Evolutionary conservation across 2,113 vertebrate species (phyloP), one percentile per base, ranked within the genome.

Genomic region (Phylloscopus whistleri): DNA sequence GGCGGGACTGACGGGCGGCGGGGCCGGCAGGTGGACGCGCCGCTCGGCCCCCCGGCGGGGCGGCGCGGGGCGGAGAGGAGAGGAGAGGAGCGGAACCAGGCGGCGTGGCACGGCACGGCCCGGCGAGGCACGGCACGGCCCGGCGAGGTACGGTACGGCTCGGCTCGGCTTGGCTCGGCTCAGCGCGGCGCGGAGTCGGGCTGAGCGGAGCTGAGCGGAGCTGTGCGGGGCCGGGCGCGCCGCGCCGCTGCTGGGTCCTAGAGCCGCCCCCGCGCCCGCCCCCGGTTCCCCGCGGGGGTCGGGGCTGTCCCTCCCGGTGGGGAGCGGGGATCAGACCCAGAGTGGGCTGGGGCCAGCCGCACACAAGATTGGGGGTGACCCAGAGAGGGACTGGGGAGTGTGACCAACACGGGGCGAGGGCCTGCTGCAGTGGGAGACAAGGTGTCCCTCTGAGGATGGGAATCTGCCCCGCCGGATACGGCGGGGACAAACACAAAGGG

Each of bases 191-290:
- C 53, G 84, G 62, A 79, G 30, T 19, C 28, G 39, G 16, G 41
- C 84, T 84, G 59, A 19, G 52, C 41, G 41, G 64, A 10, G 39
- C 82, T 84, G 66, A 26, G 19, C 23, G 67, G 72, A 33, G 89
- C 67, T 16, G 76, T 52, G 73, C 43, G 74, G 80, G 48, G 69
- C 73, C 78, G 62, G 62, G 85, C 79, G n/a, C 82, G 76, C 58
- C n/a, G 72, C 53, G 35, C 37, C 21, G 69, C 35, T 69, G 82
- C 90, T 41, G 68, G 95, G 95, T 95, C 95, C 95, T 96, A 96
- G 90, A 90, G 95, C 92, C 91, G 78, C 85, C 68, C 35, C 72
- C 66, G 26, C 52, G 13, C 75, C 80, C 76, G 64, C 74, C 62
- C 68, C 72, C 35, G 49, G 16, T 72, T n/a, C 49, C 55, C 73